These are phyloP conservation scores for Cacoxenus indagator DNA, from an alignment of 2,888 invertebrate genomes.

Conservation along the genomic window DNA sequence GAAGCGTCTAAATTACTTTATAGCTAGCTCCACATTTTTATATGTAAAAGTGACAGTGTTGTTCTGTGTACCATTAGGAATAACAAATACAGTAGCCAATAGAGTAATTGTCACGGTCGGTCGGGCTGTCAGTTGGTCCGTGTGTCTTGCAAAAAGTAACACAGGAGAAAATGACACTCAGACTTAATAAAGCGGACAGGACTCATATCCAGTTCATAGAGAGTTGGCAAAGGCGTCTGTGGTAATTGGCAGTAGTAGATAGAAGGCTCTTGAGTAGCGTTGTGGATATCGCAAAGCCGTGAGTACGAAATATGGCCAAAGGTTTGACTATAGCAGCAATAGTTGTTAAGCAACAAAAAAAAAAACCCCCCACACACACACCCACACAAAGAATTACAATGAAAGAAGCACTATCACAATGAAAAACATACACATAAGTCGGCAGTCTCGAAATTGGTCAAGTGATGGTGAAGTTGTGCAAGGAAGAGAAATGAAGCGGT, in stretches of 20 bases:
- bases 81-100: neutral
- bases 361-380: neutral
- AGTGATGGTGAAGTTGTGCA: neutral
- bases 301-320: neutral
- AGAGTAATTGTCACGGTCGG: neutral
- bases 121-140: neutral
- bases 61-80: no score
- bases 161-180: no score
- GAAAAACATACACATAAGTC: neutral
- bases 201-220: no score
- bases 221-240: no score
- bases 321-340: conserved; percentile 32
- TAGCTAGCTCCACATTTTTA: no score
- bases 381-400: no score
- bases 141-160: no score
- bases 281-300: conserved; percentile 27
- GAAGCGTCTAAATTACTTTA: no score
- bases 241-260: neutral
- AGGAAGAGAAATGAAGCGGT: conserved; percentile 1
- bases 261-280: conserved; percentile 50
- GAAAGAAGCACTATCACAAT: no score
- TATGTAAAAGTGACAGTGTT: no score
- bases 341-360: conserved; percentile 27
- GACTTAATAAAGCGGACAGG: no score
- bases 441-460: no score